Evolutionary conservation across 2,113 vertebrate species (phyloP).

Genomic region (Caranx ignobilis): DNA sequence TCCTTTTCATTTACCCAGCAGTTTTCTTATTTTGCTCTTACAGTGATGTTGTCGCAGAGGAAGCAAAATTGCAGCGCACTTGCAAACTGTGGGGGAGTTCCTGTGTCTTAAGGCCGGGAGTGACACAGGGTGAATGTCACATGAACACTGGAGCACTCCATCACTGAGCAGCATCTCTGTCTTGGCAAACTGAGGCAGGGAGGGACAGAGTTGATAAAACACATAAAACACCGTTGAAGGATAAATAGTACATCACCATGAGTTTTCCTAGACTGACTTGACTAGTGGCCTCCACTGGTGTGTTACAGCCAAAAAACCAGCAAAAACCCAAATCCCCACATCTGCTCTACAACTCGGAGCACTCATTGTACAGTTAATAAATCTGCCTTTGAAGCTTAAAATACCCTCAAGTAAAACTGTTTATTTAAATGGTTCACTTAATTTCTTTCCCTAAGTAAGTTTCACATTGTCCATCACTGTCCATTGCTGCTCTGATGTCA

Average conservation of each 20-base stretch:
- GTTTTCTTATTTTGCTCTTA: conserved; percentile 29
- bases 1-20: conserved; percentile 20
- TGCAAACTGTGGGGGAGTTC: conserved; percentile 42
- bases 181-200: conserved; percentile 39
- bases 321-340: conserved; percentile 44
- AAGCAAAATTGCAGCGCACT: conserved; percentile 19
- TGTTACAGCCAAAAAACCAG: conserved; percentile 42
- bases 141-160: conserved; percentile 31
- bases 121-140: conserved; percentile 28
- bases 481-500: conserved; percentile 5
- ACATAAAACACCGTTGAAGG: conserved; percentile 26
- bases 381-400: conserved; percentile 58
- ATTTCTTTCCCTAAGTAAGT: conserved; percentile 13
- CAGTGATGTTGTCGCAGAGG: conserved; percentile 13
- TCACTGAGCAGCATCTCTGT: conserved; percentile 55
- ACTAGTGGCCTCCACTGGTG: conserved; percentile 17
- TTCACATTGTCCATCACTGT: neutral
- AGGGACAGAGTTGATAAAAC: conserved; percentile 23
- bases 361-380: conserved; percentile 61
- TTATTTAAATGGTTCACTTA: conserved; percentile 37
- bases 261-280: conserved; percentile 45
- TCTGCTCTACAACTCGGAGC: conserved; percentile 45
- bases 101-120: conserved; percentile 17
- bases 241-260: conserved; percentile 40
- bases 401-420: conserved; percentile 32